These are phyloP conservation scores for Acheta domesticus DNA, from an alignment of 2,888 invertebrate genomes.

Conservation along the genomic window DNA sequence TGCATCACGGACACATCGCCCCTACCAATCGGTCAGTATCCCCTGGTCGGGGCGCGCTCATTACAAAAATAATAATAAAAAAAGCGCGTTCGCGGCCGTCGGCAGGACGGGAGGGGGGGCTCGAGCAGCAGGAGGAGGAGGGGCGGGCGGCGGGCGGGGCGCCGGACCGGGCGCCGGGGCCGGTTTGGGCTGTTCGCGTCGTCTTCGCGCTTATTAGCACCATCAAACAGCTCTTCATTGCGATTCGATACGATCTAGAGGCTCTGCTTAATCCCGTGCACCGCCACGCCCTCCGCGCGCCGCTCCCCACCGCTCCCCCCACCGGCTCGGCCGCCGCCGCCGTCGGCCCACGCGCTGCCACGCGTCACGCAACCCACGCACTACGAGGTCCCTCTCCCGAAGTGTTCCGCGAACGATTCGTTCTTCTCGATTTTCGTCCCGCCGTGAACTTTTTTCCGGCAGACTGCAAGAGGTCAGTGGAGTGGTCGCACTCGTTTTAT, in stretches of 20 bases:
- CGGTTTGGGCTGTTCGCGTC: not conserved
- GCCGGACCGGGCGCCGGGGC: not conserved
- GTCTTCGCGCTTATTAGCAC: slow-evolving; percentile 18
- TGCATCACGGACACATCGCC: no score
- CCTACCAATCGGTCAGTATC: no score
- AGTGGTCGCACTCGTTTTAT: no score
- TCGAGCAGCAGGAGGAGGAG: not conserved
- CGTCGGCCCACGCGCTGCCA: no score
- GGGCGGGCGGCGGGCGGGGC: not conserved
- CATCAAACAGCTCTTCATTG: slow-evolving; percentile 10
- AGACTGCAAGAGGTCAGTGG: no score
- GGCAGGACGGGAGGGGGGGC: no score
- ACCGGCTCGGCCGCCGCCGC: no score
- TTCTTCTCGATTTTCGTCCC: slow-evolving; percentile 1
- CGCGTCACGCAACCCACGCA: not conserved
- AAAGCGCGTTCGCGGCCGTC: no score
- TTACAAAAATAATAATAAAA: no score
- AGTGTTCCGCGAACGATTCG: not conserved
- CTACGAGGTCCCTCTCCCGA: not conserved
- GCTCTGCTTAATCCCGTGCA: slow-evolving; percentile 18
- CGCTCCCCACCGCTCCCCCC: not conserved
- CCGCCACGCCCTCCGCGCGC: not conserved
- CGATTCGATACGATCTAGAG: slow-evolving; percentile 10
- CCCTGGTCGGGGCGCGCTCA: no score
- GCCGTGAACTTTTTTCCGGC: not conserved